phyloP scores from a whole-genome alignment of 2,113 vertebrate genomes.

The Otolemur garnettii region DNA sequence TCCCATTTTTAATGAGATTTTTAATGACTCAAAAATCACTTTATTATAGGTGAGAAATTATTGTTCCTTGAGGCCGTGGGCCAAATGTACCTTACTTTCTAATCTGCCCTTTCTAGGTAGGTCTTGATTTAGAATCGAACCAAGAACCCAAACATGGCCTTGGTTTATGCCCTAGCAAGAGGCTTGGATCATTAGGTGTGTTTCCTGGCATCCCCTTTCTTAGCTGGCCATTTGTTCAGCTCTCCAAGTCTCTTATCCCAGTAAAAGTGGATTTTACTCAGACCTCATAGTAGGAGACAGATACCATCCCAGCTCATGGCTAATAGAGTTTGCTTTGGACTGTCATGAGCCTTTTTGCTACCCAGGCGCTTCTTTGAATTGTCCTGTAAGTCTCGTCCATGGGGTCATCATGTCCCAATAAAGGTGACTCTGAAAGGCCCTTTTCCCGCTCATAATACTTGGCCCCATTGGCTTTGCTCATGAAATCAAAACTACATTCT shows the following conservation, averaged over 20 bases:
- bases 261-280: neutral
- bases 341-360: neutral
- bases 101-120: neutral
- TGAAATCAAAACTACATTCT: neutral
- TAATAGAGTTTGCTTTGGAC: neutral
- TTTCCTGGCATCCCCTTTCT: neutral
- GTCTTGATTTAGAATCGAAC: neutral
- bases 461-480: neutral
- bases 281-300: neutral
- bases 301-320: neutral
- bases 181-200: no score
- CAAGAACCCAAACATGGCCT: neutral
- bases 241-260: neutral
- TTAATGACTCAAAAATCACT: neutral
- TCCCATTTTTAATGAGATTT: neutral
- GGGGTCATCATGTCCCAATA: neutral
- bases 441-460: neutral
- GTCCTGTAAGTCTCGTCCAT: accelerated
- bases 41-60: neutral
- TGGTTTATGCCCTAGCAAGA: neutral
- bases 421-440: neutral
- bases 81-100: neutral
- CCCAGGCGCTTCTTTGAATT: neutral
- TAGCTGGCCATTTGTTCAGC: neutral
- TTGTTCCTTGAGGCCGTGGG: neutral